Evolutionary conservation across 2,888 invertebrate genomes (phyloP), one percentile per base, ranked within the genome.

Genomic region (Polydesmus complanatus): DNA sequence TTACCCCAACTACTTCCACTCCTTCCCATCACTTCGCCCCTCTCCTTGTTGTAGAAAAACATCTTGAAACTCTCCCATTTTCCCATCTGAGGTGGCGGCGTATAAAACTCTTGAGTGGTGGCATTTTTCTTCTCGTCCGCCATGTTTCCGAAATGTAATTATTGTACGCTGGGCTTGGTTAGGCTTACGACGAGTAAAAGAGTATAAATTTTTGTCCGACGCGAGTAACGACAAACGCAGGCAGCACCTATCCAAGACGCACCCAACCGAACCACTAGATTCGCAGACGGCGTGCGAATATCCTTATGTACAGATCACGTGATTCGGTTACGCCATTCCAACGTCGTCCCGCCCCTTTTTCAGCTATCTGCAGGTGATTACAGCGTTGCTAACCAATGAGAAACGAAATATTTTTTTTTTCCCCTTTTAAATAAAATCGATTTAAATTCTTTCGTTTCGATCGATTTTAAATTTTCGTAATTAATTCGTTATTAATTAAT

Each of bases 1-100:
- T 90, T 74, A 93, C 93, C 90, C 95, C 95, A 95, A 78, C 91
- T 92, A 72, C 84, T 80, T 69, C 88, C 92, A 65, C 91, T 92
- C 70, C 94, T 83, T 69, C 94, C 94, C 69, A 94, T 79, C 75
- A 93, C 84, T 78, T 91, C 89, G 72, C 85, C 84, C 65, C 91
- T 92, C 77, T 93, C 91, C 69, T 88, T 83, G 79, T 95, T 90
- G 86, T 87, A 94, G 68, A 94, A 75, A 80, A 93, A 94, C 72
- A 81, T 78, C 75, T 80, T 82, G 79, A 90, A 85, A 70, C 84
- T 80, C 77, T 89, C 87, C 88, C 89, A 89, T 81, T 64, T 65
- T 47, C 64, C 55, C 25, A 61, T 58, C 48, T 52, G 58, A 19
- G 63, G 63, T 21, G 63, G 63, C 22, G 63, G 63, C 25, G 59